Base-by-base conservation (phyloP, 2,113 vertebrate species). In the Lutjanus erythropterus region DNA sequence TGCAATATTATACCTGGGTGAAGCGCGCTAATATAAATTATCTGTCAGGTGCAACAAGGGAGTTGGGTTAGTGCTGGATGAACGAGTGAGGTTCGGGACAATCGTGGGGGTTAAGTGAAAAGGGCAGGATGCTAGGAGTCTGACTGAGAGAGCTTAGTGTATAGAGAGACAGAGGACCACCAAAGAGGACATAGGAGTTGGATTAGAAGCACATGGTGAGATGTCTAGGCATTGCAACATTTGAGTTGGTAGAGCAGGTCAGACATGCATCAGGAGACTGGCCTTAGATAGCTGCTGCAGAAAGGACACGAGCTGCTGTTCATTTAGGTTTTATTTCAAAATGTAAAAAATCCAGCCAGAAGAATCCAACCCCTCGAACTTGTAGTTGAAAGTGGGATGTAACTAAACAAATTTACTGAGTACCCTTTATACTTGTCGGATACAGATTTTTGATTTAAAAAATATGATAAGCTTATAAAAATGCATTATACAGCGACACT, bases 171-270 rank as follows among this genome's bases (percentile, higher is more conserved):
- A 77, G 58, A 73, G 31, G 79, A 91, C 78, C 78, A 85, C 73
- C 85, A 83, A 79, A 44, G 70, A 82, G 69, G 31, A 67, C 37
- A 33, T 0, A 27, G 39, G 42, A 69, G 27, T 19, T 76, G 49
- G 60, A 86, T 90, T 84, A 62, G 69, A 89, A 90, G 84, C 90
- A 86, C 77, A 90, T 82, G 85, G 71, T 39, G 55, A 83, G 50
- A 74, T 8, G 27, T 64, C 47, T 35, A 33, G 55, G 73, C 15
- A 69, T 61, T 78, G 71, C 61, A 78, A 49, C 80, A 73, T 71
- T 59, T 72, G 56, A 74, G 42, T 82, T 61, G 37, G 56, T 62
- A 27, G 31, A 44, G 41, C 23, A 55, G 55, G 65, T 79, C 72
- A 71, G 67, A 60, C 3, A 3, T 67, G 41, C 29, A 64, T 55